Conservation (phyloP, 2,888 invertebrate genomes). For the Plagodis pulveraria region DNA sequence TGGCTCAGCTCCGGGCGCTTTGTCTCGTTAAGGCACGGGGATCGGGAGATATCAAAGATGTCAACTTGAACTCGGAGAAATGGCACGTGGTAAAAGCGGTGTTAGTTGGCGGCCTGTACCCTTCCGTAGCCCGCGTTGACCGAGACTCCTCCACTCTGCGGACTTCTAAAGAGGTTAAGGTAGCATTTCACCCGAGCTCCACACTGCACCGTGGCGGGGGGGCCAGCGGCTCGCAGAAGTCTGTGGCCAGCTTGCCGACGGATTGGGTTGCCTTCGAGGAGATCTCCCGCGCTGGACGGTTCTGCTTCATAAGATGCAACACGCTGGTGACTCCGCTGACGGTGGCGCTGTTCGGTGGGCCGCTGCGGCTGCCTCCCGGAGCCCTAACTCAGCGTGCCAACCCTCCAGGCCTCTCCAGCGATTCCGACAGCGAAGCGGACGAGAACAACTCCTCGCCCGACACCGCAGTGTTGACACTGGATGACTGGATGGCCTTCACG, state of each 20-base stretch:
- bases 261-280: conserved; percentile 96
- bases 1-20: conserved; percentile 91
- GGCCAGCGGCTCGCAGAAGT: conserved; percentile 57
- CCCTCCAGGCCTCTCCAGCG: conserved; percentile 75
- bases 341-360: conserved; percentile 91
- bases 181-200: conserved; percentile 86
- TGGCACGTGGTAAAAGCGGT: conserved; percentile 97
- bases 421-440: conserved; percentile 77
- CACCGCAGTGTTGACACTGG: conserved; percentile 84
- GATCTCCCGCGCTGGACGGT: conserved; percentile 88
- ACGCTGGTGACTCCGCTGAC: conserved; percentile 93
- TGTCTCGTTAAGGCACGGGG: conserved; percentile 89
- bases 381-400: conserved; percentile 75
- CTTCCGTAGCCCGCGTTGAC: conserved; percentile 92
- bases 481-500: conserved; percentile 91
- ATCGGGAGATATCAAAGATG: conserved; percentile 80
- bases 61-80: conserved; percentile 93
- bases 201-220: conserved; percentile 86
- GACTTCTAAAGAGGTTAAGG: conserved; percentile 85
- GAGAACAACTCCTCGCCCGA: conserved; percentile 66
- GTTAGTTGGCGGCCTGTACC: conserved; percentile 95
- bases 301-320: conserved; percentile 90
- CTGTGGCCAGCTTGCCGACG: conserved; percentile 84
- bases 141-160: conserved; percentile 85
- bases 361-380: conserved; percentile 84